Evolutionary conservation across 2,113 vertebrate species (phyloP).

Genomic region (Piprites chloris): DNA sequence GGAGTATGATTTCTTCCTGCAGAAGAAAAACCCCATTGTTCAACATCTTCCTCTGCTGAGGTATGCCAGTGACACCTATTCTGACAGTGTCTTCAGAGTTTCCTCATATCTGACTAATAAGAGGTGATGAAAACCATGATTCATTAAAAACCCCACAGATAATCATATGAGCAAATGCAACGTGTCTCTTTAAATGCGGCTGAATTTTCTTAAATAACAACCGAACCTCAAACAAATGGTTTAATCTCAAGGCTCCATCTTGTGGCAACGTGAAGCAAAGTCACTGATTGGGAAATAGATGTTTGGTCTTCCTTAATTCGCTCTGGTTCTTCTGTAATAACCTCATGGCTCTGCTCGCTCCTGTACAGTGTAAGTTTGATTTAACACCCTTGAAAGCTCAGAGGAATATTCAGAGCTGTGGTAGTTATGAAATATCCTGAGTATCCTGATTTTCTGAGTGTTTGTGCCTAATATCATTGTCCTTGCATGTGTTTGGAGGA

Average conservation of each 20-base stretch:
- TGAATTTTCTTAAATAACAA: neutral
- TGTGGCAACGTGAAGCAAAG: constrained; percentile 29
- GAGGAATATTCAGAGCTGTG: neutral
- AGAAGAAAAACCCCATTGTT: constrained; percentile 4
- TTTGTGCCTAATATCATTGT: too few relatives aligned
- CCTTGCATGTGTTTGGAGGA: neutral
- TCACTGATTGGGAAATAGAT: neutral
- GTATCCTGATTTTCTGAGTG: neutral
- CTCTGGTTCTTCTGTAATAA: fast-evolving
- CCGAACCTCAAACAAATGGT: neutral
- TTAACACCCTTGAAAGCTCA: neutral
- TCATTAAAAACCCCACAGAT: neutral
- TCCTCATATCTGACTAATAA: neutral
- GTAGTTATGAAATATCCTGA: neutral
- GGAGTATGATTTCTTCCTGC: neutral
- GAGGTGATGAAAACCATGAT: neutral
- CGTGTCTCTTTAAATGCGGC: neutral
- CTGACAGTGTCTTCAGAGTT: neutral
- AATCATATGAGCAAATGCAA: neutral
- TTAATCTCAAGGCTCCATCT: constrained; percentile 61
- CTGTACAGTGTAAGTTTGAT: fast-evolving
- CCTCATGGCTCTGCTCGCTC: fast-evolving
- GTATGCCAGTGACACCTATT: neutral
- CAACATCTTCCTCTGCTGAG: neutral
- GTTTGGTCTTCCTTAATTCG: neutral